phyloP scores from a whole-genome alignment of 2,113 vertebrate species.

The Rhynchopsitta pachyrhyncha region DNA sequence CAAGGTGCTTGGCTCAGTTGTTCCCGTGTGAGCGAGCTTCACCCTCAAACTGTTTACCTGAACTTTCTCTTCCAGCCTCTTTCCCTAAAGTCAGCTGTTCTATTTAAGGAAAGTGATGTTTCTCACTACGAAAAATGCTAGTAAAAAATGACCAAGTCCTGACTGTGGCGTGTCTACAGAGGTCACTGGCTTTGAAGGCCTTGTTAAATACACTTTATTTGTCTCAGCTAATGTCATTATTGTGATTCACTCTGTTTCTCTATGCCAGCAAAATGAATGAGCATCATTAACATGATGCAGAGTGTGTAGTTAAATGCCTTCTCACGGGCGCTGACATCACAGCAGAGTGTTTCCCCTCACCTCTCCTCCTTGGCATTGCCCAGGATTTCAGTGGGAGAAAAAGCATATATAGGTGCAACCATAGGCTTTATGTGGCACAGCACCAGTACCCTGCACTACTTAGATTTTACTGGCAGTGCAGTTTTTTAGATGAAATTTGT shows the following conservation, averaged over 20 bases:
- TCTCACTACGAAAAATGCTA: background rate
- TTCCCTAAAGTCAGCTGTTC: background rate
- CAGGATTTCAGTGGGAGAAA: background rate
- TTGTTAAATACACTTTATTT: background rate
- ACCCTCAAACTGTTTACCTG: background rate
- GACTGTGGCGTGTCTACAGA: background rate
- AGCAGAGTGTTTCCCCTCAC: background rate
- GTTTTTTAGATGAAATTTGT: background rate
- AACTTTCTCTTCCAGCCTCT: background rate
- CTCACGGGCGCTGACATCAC: background rate
- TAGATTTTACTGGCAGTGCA: background rate
- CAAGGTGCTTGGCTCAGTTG: background rate
- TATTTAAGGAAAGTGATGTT: conserved; percentile 7
- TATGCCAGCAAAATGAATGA: background rate
- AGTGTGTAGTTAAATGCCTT: background rate
- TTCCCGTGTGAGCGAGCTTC: background rate
- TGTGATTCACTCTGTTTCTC: background rate
- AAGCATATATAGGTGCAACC: background rate
- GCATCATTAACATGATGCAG: background rate
- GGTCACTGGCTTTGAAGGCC: background rate
- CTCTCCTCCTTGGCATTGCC: conserved; percentile 7
- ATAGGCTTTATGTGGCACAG: background rate
- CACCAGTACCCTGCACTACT: background rate
- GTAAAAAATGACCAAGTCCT: background rate
- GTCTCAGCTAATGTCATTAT: background rate